These are phyloP conservation scores for Drosophila dunni DNA, from an alignment of 1,140 invertebrate genomes.

Conservation along the genomic window DNA sequence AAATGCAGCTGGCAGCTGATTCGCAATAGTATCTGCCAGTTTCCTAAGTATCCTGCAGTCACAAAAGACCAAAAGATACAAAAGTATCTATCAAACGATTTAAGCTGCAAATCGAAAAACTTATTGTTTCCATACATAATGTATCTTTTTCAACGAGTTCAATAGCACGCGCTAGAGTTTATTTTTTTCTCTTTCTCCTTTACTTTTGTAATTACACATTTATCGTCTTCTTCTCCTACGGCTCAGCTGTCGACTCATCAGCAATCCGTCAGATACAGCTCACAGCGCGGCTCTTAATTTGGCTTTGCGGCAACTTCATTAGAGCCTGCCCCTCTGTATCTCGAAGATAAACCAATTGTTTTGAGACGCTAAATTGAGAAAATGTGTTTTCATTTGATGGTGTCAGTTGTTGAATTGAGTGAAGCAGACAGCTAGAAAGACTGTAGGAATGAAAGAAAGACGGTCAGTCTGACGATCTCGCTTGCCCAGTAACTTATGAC, in stretches of 20 bases:
- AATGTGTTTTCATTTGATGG: constrained; percentile 9
- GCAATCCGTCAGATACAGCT: constrained; percentile 62
- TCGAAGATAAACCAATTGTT: constrained; percentile 19
- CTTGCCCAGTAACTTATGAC: constrained; percentile 39
- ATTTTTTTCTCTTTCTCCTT: constrained; percentile 16
- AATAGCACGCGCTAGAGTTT: constrained; percentile 61
- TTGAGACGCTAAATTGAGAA: constrained; percentile 14
- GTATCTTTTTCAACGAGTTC: constrained; percentile 42
- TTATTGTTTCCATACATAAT: no score
- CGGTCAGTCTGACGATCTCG: not conserved
- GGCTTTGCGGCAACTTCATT: constrained; percentile 38
- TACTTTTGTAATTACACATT: constrained; percentile 39
- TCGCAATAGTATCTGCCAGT: constrained; percentile 23
- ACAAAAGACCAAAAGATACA: constrained; percentile 28
- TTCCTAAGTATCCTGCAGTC: constrained; percentile 23
- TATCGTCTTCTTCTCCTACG: constrained; percentile 14
- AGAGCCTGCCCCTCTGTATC: not conserved
- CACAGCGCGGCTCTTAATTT: constrained; percentile 56
- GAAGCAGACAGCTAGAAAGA: not conserved
- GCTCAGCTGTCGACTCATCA: constrained; percentile 47
- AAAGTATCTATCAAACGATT: constrained; percentile 35
- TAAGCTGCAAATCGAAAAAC: no score
- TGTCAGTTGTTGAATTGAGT: constrained; percentile 12
- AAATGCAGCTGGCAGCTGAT: constrained; percentile 20
- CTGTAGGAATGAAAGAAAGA: no score